Evolutionary conservation across 2,888 invertebrate genomes (phyloP).

Genomic region (Eubasilissa splendida): DNA sequence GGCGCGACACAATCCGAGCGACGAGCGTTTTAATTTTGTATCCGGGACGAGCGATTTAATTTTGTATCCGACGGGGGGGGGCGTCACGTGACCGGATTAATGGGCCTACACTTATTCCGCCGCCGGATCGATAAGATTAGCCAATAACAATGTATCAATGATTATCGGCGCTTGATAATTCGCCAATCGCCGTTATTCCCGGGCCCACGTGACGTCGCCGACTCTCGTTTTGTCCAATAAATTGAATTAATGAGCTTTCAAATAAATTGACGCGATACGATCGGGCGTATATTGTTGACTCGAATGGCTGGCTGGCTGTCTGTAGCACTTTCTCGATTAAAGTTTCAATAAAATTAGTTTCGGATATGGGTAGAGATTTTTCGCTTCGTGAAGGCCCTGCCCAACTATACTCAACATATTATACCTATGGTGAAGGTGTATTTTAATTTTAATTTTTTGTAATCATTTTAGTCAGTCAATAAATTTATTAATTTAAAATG

Average conservation of each 20-base stretch:
- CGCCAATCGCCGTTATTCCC: conserved; percentile 37
- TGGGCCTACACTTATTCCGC: conserved; percentile 45
- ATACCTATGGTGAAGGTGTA: too few species aligned
- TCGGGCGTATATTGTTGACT: conserved; percentile 26
- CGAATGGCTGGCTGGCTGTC: background rate
- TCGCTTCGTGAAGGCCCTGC: too few species aligned
- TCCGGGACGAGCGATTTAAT: conserved; percentile 35
- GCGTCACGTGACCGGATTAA: conserved; percentile 36
- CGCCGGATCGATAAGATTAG: conserved; percentile 49
- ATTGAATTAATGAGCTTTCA: conserved; percentile 36
- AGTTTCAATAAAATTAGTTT: background rate
- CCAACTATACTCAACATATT: too few species aligned
- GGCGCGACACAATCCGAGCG: conserved; percentile 20
- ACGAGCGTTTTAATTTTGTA: conserved; percentile 50
- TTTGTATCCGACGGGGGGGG: conserved; percentile 13
- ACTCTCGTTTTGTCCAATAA: conserved; percentile 30
- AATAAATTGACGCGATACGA: conserved; percentile 27
- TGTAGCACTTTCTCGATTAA: conserved; percentile 2
- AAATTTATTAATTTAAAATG: too few species aligned
- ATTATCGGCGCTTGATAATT: conserved; percentile 54
- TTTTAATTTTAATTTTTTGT: too few species aligned
- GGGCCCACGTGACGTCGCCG: conserved; percentile 27
- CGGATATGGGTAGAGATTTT: too few species aligned
- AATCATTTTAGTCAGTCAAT: too few species aligned
- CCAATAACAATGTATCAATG: conserved; percentile 57